Conservation (phyloP, 2,888 invertebrate species). For the Rhagonycha fulva region DNA sequence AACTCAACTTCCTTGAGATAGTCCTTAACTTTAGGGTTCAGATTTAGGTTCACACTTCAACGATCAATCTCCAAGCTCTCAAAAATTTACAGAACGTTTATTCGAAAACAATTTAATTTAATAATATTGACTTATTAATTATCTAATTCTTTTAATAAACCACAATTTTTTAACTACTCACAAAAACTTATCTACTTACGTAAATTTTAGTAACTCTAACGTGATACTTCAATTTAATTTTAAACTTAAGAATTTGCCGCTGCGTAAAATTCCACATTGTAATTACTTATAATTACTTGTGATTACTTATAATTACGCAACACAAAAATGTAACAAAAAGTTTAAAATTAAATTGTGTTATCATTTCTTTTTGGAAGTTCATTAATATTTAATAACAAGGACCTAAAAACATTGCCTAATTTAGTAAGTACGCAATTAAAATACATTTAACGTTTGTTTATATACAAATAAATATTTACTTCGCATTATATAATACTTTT, state of each 20-base stretch:
- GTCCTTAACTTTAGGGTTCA: background rate
- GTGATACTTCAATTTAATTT: background rate
- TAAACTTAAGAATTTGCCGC: background rate
- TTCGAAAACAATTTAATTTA: background rate
- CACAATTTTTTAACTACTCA: background rate
- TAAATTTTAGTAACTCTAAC: background rate
- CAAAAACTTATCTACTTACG: background rate
- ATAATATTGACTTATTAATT: background rate
- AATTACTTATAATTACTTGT: too few relatives aligned
- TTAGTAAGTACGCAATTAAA: background rate
- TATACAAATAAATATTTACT: conserved; percentile 1
- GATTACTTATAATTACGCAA: too few relatives aligned
- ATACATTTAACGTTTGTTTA: background rate
- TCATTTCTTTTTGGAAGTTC: background rate
- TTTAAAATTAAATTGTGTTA: background rate
- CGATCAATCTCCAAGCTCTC: background rate
- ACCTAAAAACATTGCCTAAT: background rate
- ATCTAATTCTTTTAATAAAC: background rate
- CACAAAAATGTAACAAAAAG: too few relatives aligned
- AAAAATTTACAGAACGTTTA: background rate
- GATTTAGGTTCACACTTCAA: background rate
- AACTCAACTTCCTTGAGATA: background rate
- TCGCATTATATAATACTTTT: background rate
- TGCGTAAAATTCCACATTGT: too few relatives aligned
- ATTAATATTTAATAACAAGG: background rate